phyloP scores from a whole-genome alignment of 1,140 invertebrate genomes.

The Leptopilina boulardi region DNA sequence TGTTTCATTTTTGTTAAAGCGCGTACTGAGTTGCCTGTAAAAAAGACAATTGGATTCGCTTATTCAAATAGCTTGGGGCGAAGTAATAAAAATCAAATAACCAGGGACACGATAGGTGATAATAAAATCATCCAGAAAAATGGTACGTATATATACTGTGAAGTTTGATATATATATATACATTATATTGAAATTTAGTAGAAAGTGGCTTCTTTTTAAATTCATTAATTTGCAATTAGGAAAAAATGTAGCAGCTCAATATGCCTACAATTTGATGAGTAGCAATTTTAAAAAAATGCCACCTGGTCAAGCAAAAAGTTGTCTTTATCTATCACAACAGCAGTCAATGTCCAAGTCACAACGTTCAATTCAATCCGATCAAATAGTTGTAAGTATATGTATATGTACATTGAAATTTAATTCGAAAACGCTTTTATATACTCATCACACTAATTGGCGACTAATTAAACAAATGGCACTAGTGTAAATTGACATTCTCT shows the following conservation, averaged over 20 bases:
- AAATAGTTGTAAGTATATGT: constrained; percentile 64
- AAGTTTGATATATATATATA: neutral
- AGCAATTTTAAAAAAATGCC: constrained; percentile 55
- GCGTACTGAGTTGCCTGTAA: constrained; percentile 41
- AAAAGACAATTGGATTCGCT: constrained; percentile 41
- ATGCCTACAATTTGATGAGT: constrained; percentile 62
- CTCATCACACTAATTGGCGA: neutral
- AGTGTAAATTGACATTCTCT: constrained; percentile 62
- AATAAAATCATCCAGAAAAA: constrained; percentile 31
- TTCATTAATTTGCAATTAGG: neutral
- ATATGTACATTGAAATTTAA: constrained; percentile 27
- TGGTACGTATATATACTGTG: constrained; percentile 41
- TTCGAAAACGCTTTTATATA: neutral
- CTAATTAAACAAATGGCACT: constrained; percentile 28
- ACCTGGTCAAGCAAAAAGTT: constrained; percentile 66
- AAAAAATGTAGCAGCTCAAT: constrained; percentile 58
- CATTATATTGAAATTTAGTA: neutral
- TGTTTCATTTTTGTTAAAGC: constrained; percentile 36
- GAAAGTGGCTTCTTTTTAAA: constrained; percentile 16
- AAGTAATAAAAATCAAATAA: constrained; percentile 20
- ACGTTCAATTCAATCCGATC: constrained; percentile 68
- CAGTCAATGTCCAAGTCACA: constrained; percentile 64
- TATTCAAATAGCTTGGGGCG: constrained; percentile 17
- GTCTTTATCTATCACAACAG: constrained; percentile 66
- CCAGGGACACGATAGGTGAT: constrained; percentile 22